phyloP scores from a whole-genome alignment of 35 echinoderm and acorn worm genomes.

The Acanthaster planci region DNA sequence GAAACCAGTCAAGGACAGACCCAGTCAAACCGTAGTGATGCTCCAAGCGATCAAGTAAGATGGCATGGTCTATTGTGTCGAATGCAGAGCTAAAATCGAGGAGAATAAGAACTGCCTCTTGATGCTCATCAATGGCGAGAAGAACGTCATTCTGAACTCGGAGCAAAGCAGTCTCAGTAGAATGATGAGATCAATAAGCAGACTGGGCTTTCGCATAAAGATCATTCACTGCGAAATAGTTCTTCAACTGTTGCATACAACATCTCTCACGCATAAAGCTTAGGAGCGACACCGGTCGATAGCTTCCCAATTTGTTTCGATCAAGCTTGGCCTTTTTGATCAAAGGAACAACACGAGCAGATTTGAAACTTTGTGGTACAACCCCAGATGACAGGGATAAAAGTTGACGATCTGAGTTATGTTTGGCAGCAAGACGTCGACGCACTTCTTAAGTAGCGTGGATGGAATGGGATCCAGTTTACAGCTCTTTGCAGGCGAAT shows the following conservation, averaged over 20 bases:
- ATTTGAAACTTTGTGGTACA: constrained; percentile 15
- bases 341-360: constrained; percentile 1
- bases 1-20: constrained; percentile 30
- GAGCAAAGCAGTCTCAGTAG: constrained; percentile 42
- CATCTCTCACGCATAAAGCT: neutral
- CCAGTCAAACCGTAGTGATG: constrained; percentile 20
- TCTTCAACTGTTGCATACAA: constrained; percentile 34
- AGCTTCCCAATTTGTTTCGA: neutral
- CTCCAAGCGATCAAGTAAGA: constrained; percentile 24
- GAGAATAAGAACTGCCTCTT: constrained; percentile 35
- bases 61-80: constrained; percentile 39
- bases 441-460: neutral
- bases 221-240: constrained; percentile 48
- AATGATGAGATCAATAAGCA: constrained; percentile 32
- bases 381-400: constrained; percentile 3
- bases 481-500: constrained; percentile 33
- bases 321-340: constrained; percentile 1
- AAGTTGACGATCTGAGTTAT: constrained; percentile 20
- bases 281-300: neutral
- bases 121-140: constrained; percentile 27
- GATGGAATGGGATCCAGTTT: constrained; percentile 25
- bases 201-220: constrained; percentile 42
- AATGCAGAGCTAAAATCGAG: constrained; percentile 38
- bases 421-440: neutral
- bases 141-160: constrained; percentile 32